Conservation (phyloP, 2,888 invertebrate species). For the Andrena hattorfiana region DNA sequence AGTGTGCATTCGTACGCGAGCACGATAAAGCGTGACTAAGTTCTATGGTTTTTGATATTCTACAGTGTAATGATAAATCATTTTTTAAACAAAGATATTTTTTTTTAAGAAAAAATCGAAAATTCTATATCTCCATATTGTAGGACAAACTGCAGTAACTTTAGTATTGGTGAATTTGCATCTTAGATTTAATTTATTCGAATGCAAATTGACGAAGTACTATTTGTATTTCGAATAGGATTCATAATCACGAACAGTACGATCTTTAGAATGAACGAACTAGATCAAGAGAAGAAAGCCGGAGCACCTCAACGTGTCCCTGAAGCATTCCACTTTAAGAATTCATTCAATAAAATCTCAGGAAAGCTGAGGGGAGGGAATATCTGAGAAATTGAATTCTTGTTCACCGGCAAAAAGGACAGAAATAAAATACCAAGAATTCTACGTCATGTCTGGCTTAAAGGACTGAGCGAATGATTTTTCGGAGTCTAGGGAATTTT, state of each 20-base stretch:
- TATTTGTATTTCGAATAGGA: neutral
- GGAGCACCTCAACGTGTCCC: neutral
- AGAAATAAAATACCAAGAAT: neutral
- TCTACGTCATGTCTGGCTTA: neutral
- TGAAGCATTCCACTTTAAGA: neutral
- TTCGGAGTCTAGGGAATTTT: neutral
- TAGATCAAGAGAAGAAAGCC: neutral
- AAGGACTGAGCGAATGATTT: neutral
- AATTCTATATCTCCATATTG: too few species aligned
- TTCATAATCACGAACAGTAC: neutral
- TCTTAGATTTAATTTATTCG: too few species aligned
- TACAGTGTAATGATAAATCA: too few species aligned
- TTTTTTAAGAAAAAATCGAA: too few species aligned
- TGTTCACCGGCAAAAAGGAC: neutral
- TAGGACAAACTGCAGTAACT: too few species aligned
- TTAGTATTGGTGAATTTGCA: too few species aligned
- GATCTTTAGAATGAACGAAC: neutral
- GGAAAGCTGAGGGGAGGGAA: neutral
- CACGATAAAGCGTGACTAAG: too few species aligned
- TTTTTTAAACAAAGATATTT: too few species aligned
- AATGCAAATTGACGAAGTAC: too few species aligned
- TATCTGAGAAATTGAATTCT: slow-evolving; percentile 10
- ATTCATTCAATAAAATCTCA: neutral
- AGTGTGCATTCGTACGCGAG: too few species aligned
- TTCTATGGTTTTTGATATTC: too few species aligned